Conservation (phyloP, 2,888 invertebrate genomes). For the Agrilus biguttatus region DNA sequence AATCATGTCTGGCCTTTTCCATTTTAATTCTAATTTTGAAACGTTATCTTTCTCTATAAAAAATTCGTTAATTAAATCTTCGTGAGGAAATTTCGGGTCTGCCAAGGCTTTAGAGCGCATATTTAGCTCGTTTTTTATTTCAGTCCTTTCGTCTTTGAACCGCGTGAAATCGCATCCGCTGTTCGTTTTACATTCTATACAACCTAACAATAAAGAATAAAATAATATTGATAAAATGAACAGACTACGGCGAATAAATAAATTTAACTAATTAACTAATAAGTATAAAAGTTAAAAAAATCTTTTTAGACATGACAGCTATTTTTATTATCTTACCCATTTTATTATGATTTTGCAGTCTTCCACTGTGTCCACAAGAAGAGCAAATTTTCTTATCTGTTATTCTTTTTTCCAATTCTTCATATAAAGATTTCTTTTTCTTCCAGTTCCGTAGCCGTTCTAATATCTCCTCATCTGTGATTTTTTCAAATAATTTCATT, state of each 20-base stretch:
- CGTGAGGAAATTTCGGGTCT: constrained; percentile 52
- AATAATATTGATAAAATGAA: background rate
- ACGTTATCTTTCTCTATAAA: constrained; percentile 38
- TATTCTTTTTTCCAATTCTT: constrained; percentile 36
- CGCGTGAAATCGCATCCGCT: constrained; percentile 45
- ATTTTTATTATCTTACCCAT: constrained; percentile 25
- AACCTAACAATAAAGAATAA: constrained; percentile 32
- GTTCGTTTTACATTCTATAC: constrained; percentile 44
- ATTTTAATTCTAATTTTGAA: constrained; percentile 39
- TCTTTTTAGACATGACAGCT: no score
- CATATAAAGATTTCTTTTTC: constrained; percentile 37
- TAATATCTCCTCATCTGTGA: constrained; percentile 48
- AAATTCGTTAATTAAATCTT: constrained; percentile 62
- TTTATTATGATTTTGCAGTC: constrained; percentile 41
- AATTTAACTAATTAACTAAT: background rate
- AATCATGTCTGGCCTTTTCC: constrained; percentile 51
- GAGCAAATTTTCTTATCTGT: constrained; percentile 48
- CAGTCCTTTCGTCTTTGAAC: constrained; percentile 45
- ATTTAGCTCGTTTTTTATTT: constrained; percentile 51
- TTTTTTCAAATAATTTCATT: constrained; percentile 50
- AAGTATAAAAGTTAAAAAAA: no score
- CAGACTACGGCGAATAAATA: background rate
- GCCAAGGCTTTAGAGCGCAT: constrained; percentile 53
- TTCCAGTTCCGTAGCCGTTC: constrained; percentile 56
- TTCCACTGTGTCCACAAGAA: constrained; percentile 59